Evolutionary conservation across 2,113 vertebrate genomes (phyloP).

Genomic region (Cyprinus carpio): DNA sequence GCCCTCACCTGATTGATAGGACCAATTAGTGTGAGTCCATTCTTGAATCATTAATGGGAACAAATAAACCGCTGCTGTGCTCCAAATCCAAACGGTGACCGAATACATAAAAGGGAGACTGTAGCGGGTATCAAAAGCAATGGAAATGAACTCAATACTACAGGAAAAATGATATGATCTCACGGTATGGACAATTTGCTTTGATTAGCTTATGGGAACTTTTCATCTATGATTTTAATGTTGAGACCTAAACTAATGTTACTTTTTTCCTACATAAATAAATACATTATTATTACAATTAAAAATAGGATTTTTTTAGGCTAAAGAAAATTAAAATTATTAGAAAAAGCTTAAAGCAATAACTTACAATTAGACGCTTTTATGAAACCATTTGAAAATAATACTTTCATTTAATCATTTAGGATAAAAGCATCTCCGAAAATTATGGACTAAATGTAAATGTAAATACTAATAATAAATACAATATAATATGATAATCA

Average conservation of each 20-base stretch:
- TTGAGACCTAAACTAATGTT: background rate
- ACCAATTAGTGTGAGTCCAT: constrained; percentile 12
- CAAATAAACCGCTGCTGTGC: background rate
- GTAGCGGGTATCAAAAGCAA: background rate
- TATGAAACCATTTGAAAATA: no score
- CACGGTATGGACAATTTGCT: background rate
- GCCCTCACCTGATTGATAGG: constrained; percentile 39
- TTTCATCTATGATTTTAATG: background rate
- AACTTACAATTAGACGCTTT: no score
- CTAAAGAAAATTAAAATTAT: no score
- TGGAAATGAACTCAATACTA: background rate
- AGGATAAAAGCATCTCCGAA: no score
- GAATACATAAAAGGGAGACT: background rate
- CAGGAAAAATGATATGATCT: background rate
- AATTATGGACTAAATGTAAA: no score
- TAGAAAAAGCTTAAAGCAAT: no score
- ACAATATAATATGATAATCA: no score
- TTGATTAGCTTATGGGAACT: background rate
- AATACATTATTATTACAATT: background rate
- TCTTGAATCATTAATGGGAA: constrained; percentile 5
- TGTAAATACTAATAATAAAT: no score
- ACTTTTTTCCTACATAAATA: background rate
- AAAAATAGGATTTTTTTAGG: no score
- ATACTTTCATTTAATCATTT: no score
- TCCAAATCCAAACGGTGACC: background rate